Base-by-base conservation (phyloP, 2,888 invertebrate species). In the Xestia sexstrigata region DNA sequence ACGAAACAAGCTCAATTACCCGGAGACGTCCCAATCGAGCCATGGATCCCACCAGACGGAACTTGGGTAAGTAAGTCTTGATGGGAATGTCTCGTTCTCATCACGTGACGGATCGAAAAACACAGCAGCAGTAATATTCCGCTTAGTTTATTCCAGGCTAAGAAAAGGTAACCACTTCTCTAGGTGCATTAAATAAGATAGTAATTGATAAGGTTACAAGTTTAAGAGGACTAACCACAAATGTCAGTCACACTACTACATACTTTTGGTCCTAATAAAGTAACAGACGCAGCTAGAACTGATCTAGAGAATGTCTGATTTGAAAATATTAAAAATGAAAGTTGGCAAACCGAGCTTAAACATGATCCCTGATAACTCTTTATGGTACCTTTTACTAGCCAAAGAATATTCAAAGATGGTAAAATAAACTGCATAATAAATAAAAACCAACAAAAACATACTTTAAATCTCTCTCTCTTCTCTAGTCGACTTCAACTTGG, bases 381-480 rank as follows among this genome's bases (percentile, higher is more conserved):
- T 23, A 23, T 30, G 15, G 35, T 55, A 42, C 67, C 72, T 58
- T 69, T 81, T 69, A 65, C 13, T 65, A 74, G 42, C 65, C 79
- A 45, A 65, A 11, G 58, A 45, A 26, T 35, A 52, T 45, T 52
- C 15, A 23, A 81, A 74, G n/a, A 79, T 58, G 58, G 42, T 58
- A 69, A 74, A 79, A n/a, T n/a, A 79, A 79, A 69, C 67, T n/a
- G 42, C 17, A 49, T 74, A 65, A 35, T 45, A 67, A 79, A 45
- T 42, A 45, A 74, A 72, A 65, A 58, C 20, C 39, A 5, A 55
- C 9, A 30, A 30, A 49, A 69, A 58, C 47, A 2, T 49, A 79
- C 45, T 73, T 52, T 60, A 73, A 72, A 49, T 42, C 17, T 49
- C 35, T 17, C 20, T 62, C 62, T 23, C 63, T 4, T 45, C n/a